phyloP scores from a whole-genome alignment of 2,797 vertebrate genomes.

The Cyclopterus lumpus region DNA sequence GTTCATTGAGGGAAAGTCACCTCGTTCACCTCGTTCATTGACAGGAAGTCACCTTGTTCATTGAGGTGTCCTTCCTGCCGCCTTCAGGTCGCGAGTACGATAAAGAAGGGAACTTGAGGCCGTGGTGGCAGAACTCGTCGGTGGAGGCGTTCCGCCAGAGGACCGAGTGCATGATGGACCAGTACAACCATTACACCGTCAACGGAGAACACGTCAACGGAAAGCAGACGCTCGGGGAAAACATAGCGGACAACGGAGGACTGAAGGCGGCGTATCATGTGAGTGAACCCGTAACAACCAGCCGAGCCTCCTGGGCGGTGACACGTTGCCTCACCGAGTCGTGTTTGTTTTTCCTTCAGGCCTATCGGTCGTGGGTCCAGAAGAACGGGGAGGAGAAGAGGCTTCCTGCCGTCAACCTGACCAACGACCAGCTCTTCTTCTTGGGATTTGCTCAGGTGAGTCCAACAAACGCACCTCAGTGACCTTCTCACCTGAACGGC shows the following conservation, averaged over 20 bases:
- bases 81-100: slow-evolving; percentile 93
- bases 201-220: slow-evolving; percentile 94
- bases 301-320: not conserved
- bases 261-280: slow-evolving; percentile 96
- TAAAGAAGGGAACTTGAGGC: slow-evolving; percentile 94
- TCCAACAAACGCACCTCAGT: not conserved
- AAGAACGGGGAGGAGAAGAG: slow-evolving; percentile 90
- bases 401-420: slow-evolving; percentile 92
- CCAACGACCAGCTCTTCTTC: slow-evolving; percentile 97
- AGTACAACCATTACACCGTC: slow-evolving; percentile 90
- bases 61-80: not conserved
- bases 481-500: accelerated
- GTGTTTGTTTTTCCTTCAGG: slow-evolving; percentile 76
- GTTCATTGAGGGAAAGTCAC: no score
- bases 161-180: slow-evolving; percentile 93
- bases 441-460: slow-evolving; percentile 96
- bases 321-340: not conserved
- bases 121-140: slow-evolving; percentile 97
- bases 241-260: slow-evolving; percentile 96
- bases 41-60: not conserved
- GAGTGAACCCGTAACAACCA: slow-evolving; percentile 50
- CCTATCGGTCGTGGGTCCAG: slow-evolving; percentile 90
- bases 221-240: slow-evolving; percentile 95
- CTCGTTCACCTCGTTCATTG: no score
- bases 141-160: slow-evolving; percentile 93